Evolutionary conservation across 2,113 vertebrate species (phyloP), one percentile per base, ranked within the genome.

Genomic region (Alethe castanea): DNA sequence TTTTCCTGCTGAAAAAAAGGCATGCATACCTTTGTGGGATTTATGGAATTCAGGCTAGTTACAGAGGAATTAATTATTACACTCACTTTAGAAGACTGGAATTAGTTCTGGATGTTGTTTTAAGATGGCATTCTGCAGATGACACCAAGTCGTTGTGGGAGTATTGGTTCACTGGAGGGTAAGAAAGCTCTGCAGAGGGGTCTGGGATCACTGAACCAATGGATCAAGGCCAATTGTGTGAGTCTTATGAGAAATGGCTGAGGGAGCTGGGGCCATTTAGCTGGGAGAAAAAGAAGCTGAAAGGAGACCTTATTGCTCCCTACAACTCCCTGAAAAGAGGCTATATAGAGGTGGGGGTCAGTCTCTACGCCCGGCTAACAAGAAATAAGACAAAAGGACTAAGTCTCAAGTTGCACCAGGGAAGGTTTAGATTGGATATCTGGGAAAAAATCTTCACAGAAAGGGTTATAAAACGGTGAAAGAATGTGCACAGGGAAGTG

Each of bases 121-220:
- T 88, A 69, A 60, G 40, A 65, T 18, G 2, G 14, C 5, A 9
- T 62, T 83, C 9, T 65, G 56, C 31, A 54, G 18, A 44, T 19
- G 6, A 59, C 35, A 28, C 24, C 15, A 60, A 65, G 31, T 5
- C 0, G 0, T 35, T 35, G 24, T 6, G 2, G 9, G 7, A 19
- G 2, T 13, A 9, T 26, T 73, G 54, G 56, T 36, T 42, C 3
- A 2, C 36, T 57, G 8, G 16, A 57, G 22, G 18, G 14, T 14
- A 29, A 42, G 22, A 66, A 54, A 67, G 2, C 15, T 77, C 28
- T 78, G 5, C 13, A 33, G 40, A 56, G 54, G 22, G 9, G 57
- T 10, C 24, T 82, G 48, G n/a, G 19, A 23, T 42, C 61, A 16
- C 17, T 53, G 22, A 50, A 59, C n/a, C 2, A 6, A 31, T 47